Base-by-base conservation (phyloP, 2,113 vertebrate genomes). In the Sander lucioperca region DNA sequence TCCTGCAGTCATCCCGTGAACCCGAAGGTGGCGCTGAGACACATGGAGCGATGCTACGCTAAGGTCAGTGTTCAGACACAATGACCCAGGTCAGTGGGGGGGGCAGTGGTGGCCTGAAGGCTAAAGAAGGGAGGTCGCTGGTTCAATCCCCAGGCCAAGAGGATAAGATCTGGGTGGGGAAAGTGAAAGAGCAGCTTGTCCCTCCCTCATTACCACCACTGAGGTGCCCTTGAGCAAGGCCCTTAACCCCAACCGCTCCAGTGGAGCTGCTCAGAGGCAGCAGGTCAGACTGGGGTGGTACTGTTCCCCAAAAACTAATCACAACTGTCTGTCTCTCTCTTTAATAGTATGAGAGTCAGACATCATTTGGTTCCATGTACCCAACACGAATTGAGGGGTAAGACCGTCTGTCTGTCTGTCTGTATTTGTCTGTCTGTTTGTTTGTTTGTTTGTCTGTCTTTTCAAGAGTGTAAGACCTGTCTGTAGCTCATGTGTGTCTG, bases 41-140 rank as follows among this genome's bases (percentile, higher is more conserved):
- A 98, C 90, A 98, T 98, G 97, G 97, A 98, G 84, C 90, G 97
- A 72, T 97, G 97, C 89, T 98, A 98, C 1, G 96, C 97, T 82
- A 98, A 98, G 96, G 97, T 97, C 30, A 67, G 88, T 64, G 25
- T 6, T 4, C 33, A 33, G 6, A 33, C 33, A 33, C 5, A 33
- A 33, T 1, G 33, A 33, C 33, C 6, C 6, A 33, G 33, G 6
- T 33, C 33, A 33, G 6, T 4, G 30, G 4, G 30, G 30, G 30
- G 4, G 30, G 30, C 30, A 30, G 30, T 30, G 30, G 30, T 30
- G 30, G 0, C 30, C 30, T 33, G 5, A 1, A 33, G 30, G 30
- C 2, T 27, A 27, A 2, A 27, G 27, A 27, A 27, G 27, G 27
- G 27, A 27, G 27, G 27, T 27, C 2, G 27, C 2, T 3, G 27